Conservation (phyloP, 2,113 vertebrate species). For the Leptobrachium leishanense region DNA sequence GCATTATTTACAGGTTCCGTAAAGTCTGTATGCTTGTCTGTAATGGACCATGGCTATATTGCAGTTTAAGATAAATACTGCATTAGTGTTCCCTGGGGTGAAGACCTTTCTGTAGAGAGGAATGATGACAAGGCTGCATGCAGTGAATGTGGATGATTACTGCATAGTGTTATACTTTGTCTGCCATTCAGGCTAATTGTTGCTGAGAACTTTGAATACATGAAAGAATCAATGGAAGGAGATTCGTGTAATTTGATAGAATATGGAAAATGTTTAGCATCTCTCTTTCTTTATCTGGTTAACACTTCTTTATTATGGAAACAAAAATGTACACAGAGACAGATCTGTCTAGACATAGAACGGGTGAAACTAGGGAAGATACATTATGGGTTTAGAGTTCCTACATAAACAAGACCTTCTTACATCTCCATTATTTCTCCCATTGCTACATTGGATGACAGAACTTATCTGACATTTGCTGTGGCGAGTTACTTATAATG, state of each 20-base stretch:
- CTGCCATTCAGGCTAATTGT: slow-evolving; percentile 49
- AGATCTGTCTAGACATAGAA: slow-evolving; percentile 3
- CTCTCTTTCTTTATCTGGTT: slow-evolving; percentile 38
- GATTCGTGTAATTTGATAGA: slow-evolving; percentile 35
- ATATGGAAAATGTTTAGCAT: slow-evolving; percentile 43
- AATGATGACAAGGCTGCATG: slow-evolving; percentile 39
- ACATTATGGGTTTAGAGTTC: too few species aligned
- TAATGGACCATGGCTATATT: slow-evolving; percentile 51
- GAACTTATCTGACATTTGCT: slow-evolving; percentile 1
- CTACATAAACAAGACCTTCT: slow-evolving; percentile 4
- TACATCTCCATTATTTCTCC: neutral
- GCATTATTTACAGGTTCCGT: slow-evolving; percentile 62
- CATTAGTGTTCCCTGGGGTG: slow-evolving; percentile 50
- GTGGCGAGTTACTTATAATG: neutral
- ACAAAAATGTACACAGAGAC: slow-evolving; percentile 4
- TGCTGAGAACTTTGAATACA: slow-evolving; percentile 32
- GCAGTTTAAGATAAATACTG: slow-evolving; percentile 56
- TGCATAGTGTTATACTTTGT: slow-evolving; percentile 26
- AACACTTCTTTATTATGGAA: slow-evolving; percentile 36
- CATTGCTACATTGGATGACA: neutral
- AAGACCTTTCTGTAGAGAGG: slow-evolving; percentile 41
- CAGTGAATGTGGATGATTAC: slow-evolving; percentile 39
- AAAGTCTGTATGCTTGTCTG: slow-evolving; percentile 50
- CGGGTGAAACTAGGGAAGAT: neutral
- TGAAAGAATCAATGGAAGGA: slow-evolving; percentile 52